phyloP scores from a whole-genome alignment of 2,888 invertebrate genomes.

The Glaucopsyche alexis region DNA sequence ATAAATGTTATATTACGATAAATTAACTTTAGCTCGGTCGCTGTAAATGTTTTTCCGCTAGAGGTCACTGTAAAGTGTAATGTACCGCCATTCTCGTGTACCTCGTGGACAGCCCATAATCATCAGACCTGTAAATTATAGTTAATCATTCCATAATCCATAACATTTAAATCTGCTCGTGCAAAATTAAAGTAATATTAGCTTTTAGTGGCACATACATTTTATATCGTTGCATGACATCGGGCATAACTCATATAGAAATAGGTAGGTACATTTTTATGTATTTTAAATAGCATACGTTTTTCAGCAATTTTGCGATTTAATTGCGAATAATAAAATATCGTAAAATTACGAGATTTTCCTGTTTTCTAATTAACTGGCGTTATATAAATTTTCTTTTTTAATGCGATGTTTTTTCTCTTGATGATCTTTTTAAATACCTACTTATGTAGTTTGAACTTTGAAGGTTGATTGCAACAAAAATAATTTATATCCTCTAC shows the following conservation, averaged over 20 bases:
- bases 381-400: too few relatives aligned
- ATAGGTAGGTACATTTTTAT: background rate
- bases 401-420: too few relatives aligned
- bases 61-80: background rate
- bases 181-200: background rate
- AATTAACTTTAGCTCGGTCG: background rate
- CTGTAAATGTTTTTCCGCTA: background rate
- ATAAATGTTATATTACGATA: background rate
- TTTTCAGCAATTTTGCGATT: too few relatives aligned
- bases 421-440: too few relatives aligned
- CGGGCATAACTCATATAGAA: background rate
- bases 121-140: constrained; percentile 3
- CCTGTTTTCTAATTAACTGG: too few relatives aligned
- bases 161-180: constrained; percentile 17
- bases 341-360: too few relatives aligned
- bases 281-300: background rate
- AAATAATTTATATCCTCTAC: too few relatives aligned
- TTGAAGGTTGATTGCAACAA: too few relatives aligned
- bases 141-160: background rate
- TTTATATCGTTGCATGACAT: background rate
- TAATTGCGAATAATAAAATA: too few relatives aligned
- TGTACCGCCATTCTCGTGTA: constrained; percentile 20
- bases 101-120: background rate
- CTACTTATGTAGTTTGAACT: too few relatives aligned
- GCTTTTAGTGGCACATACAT: background rate